Evolutionary conservation across 92 coral and sea anemone genomes (phyloP).

Genomic region (Palythoa heliodiscus): DNA sequence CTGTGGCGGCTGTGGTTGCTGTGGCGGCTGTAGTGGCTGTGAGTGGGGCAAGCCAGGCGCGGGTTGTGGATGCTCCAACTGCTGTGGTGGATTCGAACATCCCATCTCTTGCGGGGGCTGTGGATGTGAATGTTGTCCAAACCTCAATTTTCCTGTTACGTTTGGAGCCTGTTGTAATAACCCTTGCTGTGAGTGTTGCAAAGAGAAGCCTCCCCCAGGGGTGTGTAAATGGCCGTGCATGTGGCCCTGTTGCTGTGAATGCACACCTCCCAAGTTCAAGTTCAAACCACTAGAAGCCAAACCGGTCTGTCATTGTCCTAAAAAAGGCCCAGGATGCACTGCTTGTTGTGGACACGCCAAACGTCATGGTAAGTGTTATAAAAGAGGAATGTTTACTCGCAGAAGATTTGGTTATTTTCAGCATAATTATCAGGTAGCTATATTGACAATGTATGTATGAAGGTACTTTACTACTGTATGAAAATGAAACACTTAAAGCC

Average conservation of each 20-base stretch:
- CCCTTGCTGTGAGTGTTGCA: conserved; percentile 74
- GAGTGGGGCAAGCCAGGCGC: conserved; percentile 42
- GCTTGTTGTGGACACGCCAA: conserved; percentile 61
- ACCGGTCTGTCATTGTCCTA: conserved; percentile 90
- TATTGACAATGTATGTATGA: no score
- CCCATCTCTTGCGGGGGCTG: conserved; percentile 60
- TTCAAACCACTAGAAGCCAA: conserved; percentile 74
- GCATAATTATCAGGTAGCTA: no score
- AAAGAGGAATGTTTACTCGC: not conserved
- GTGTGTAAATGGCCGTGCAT: conserved; percentile 96
- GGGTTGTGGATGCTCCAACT: conserved; percentile 54
- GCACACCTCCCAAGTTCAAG: conserved; percentile 48
- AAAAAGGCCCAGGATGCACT: conserved; percentile 60
- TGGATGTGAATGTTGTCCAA: conserved; percentile 60
- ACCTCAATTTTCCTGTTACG: conserved; percentile 63
- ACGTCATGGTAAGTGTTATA: conserved; percentile 13
- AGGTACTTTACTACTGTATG: no score
- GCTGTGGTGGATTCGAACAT: conserved; percentile 71
- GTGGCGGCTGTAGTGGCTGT: conserved; percentile 46
- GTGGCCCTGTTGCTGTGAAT: conserved; percentile 97
- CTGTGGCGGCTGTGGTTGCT: conserved; percentile 51
- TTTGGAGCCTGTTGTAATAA: conserved; percentile 76
- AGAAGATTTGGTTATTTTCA: no score
- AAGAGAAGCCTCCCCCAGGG: conserved; percentile 78
- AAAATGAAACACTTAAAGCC: no score